Conservation (phyloP, 2,888 invertebrate genomes). For the Metellina segmentata region DNA sequence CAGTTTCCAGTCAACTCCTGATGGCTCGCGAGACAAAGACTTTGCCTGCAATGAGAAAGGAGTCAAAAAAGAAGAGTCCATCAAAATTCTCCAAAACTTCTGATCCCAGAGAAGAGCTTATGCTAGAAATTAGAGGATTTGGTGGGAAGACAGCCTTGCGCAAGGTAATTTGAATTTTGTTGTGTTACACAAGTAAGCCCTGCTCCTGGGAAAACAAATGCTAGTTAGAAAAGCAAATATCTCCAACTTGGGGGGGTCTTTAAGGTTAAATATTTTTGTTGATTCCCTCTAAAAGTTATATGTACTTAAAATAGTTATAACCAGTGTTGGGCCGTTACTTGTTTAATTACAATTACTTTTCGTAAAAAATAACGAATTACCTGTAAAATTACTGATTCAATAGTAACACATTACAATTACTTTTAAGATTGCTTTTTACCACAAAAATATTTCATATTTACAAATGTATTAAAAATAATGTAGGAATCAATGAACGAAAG, state of each 20-base stretch:
- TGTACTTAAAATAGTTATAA: not conserved
- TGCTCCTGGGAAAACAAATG: no score
- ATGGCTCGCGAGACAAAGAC: slow-evolving; percentile 65
- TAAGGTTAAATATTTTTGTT: not conserved
- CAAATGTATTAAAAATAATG: no score
- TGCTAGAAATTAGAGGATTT: slow-evolving; percentile 88
- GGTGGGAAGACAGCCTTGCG: slow-evolving; percentile 82
- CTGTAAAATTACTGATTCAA: no score
- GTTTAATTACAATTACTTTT: no score
- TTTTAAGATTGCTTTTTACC: no score
- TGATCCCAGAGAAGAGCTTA: slow-evolving; percentile 86
- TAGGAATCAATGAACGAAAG: no score
- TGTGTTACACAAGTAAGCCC: not conserved
- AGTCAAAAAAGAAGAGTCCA: slow-evolving; percentile 70
- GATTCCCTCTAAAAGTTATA: not conserved
- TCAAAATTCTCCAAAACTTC: slow-evolving; percentile 73
- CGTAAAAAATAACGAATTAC: no score
- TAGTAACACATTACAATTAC: no score
- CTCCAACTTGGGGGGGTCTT: not conserved
- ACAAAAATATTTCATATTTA: no score
- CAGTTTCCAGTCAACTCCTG: slow-evolving; percentile 68
- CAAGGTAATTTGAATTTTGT: slow-evolving; percentile 78
- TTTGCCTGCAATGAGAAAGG: slow-evolving; percentile 49
- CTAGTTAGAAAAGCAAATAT: not conserved
- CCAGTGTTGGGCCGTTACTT: no score